Evolutionary conservation across 2,113 vertebrate genomes (phyloP), one percentile per base, ranked within the genome.

Genomic region (Sarotherodon lohbergeri): DNA sequence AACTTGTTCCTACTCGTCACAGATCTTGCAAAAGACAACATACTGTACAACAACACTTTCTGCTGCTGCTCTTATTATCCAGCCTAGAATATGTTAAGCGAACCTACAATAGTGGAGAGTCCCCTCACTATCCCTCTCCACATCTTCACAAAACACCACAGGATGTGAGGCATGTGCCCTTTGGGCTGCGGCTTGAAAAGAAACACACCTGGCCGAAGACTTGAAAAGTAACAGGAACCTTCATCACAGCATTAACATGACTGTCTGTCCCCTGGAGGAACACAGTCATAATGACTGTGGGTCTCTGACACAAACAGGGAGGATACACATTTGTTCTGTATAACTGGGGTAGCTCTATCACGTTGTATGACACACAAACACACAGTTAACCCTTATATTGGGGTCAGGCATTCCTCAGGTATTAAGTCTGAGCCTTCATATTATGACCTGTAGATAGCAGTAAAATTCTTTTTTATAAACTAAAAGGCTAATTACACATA

Each of bases 181-280:
- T 55, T 54, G 66, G 86, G 90, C 89, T 82, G n/a, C 57, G 73
- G 71, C 46, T 34, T 24, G 41, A 73, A 76, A 9, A 76, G 43
- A 87, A 80, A 68, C 79, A 87, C 90, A 94, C 93, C 93, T 93
- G 88, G 80, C 14, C 5, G 3, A 22, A 11, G 50, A 88, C 82
- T 79, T 89, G 54, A 92, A 91, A 91, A 52, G 88, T 46, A 93
- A 89, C 48, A 82, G 57, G 52, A 93, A 88, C 86, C 84, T 83
- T 41, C 10, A 71, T 24, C 7, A 39, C 76, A 66, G 22, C 59
- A 43, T 86, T 59, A 86, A 80, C 32, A 83, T 0, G 81, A 43
- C 1, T 10, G 7, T 3, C 48, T 46, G 61, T 81, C 24, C 48
- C 87, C 91, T 56, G 76, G 41, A 90, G 92, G 78, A 56, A 39